A percentile compares a stretch with the other conserved stretches of the same genome.
These are phyloP conservation scores for Tokudaia muenninki DNA, from an alignment of 2,797 vertebrate genomes.

Conservation along the genomic window DNA sequence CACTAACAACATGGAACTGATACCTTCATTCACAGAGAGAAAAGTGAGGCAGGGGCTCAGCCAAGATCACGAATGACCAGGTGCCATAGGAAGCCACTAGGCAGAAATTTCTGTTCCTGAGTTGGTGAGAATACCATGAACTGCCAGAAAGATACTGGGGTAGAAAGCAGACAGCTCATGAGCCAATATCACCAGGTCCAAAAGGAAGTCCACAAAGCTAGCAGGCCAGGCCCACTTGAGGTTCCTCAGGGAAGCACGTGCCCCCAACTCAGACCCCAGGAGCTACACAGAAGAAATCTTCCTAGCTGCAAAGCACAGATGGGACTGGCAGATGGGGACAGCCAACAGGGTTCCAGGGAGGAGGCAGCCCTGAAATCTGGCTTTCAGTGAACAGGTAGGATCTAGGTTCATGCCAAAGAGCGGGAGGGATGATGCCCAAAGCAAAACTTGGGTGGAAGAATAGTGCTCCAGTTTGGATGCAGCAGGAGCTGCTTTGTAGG, in stretches of 20 bases:
- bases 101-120: background rate
- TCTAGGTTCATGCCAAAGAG: background rate
- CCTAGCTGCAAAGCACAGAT: background rate
- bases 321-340: background rate
- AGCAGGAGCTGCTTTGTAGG: constrained; percentile 41
- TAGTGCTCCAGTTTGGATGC: background rate
- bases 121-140: background rate
- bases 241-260: background rate
- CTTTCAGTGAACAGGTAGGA: constrained; percentile 48
- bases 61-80: background rate
- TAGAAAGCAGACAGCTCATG: background rate
- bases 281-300: background rate
- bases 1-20: background rate
- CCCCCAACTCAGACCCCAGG: background rate
- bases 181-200: background rate
- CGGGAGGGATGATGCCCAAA: background rate
- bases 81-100: background rate
- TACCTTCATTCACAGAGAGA: background rate
- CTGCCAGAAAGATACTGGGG: background rate
- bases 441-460: background rate
- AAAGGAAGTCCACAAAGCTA: background rate
- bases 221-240: background rate
- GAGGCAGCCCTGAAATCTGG: constrained; percentile 21
- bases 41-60: constrained; percentile 46
- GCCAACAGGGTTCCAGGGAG: constrained; percentile 1